Base-by-base conservation (phyloP, 2,113 vertebrate species). In the Solea senegalensis region DNA sequence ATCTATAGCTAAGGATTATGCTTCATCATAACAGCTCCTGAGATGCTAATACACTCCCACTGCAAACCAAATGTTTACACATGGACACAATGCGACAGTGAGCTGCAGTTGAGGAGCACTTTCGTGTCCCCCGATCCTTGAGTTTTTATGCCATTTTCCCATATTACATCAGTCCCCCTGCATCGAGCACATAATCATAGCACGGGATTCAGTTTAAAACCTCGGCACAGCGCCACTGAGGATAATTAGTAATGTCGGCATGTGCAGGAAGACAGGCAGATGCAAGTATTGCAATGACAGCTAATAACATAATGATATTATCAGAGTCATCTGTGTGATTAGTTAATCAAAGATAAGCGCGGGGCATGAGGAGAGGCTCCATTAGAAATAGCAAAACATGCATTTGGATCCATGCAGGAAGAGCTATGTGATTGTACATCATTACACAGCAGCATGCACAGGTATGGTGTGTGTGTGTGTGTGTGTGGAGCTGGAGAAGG, bases 101-200 rank as follows among this genome's bases (percentile, higher is more conserved):
- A 76, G 77, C 76, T 60, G 34, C 3, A 34, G 5, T 34, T 4
- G 34, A 4, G 34, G 34, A 34, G 5, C 34, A 34, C 34, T 34
- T 34, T 34, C 3, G 57, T 28, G 53, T 54, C 80, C 52, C 73
- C 80, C 79, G 43, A 53, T 83, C 86, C 81, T 88, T 81, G 80
- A 56, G 71, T 84, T 90, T 90, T 79, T 84, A 81, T 86, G 88
- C 90, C 77, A 82, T 80, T 69, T 83, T 92, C 91, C 91, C 92
- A 89, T 87, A 91, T 93, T 92, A 86, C 69, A 85, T 78, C 83
- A 83, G 74, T 85, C 86, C 80, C 81, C 68, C 74, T 12, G 60
- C 54, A 83, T 74, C 54, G 48, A 72, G 65, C 81, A 90, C 77
- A 81, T 49, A 65, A 74, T 73, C 73, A 88, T 59, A 81, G 60